Evolutionary conservation across 2,888 invertebrate species (phyloP).

Genomic region (Alcis repandata): DNA sequence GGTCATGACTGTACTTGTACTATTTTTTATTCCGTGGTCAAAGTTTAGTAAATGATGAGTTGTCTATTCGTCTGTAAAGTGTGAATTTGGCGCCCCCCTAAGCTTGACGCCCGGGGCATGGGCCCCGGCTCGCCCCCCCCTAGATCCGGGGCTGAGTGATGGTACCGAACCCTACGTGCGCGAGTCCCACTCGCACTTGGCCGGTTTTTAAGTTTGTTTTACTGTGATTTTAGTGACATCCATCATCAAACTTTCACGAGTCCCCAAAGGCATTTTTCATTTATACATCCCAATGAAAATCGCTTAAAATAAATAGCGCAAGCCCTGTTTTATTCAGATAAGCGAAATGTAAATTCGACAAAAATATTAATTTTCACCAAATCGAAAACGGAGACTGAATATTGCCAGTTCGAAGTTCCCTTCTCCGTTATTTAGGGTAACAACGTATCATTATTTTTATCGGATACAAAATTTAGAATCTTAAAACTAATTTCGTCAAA

Average conservation of each 20-base stretch:
- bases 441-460: constrained; percentile 5
- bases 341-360: constrained; percentile 43
- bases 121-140: too few species aligned
- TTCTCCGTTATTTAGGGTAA: constrained; percentile 22
- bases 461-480: background rate
- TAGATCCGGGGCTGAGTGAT: too few species aligned
- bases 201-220: background rate
- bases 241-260: background rate
- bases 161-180: too few species aligned
- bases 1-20: too few species aligned
- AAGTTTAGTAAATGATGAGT: too few species aligned
- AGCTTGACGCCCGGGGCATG: too few species aligned
- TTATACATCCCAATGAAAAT: constrained; percentile 15
- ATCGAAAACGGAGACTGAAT: constrained; percentile 43
- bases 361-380: constrained; percentile 42
- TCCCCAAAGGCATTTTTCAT: constrained; percentile 22
- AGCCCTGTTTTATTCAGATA: constrained; percentile 42
- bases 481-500: too few species aligned
- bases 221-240: background rate
- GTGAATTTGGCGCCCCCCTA: too few species aligned
- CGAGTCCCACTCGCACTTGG: too few species aligned
- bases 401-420: constrained; percentile 38
- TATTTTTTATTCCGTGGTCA: too few species aligned
- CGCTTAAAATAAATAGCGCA: constrained; percentile 25
- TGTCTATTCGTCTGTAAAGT: too few species aligned